Conservation (phyloP, 2,888 invertebrate species). For the Chaetogeoica ovagalla region DNA sequence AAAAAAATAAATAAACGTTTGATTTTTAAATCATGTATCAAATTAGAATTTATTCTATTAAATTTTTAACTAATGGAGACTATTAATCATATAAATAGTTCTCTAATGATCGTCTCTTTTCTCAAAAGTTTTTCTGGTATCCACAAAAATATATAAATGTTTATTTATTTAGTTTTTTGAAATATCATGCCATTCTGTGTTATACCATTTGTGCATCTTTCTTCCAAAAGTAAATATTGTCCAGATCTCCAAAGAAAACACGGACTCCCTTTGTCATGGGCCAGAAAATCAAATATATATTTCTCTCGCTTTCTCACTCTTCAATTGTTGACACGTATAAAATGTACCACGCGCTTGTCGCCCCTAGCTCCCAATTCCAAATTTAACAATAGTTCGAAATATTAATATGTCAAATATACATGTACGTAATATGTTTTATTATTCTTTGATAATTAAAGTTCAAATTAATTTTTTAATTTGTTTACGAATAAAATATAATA, state of each 20-base stretch:
- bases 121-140: background rate
- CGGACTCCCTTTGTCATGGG: constrained; percentile 4
- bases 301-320: background rate
- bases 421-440: constrained; percentile 8
- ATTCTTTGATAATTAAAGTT: background rate
- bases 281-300: constrained; percentile 18
- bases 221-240: constrained; percentile 41
- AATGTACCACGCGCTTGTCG: constrained; percentile 12
- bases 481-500: background rate
- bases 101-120: constrained; percentile 15
- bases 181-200: constrained; percentile 1
- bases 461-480: background rate
- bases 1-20: too few species aligned
- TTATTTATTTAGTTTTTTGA: constrained; percentile 14
- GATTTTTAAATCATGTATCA: background rate
- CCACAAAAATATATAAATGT: background rate
- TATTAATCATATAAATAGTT: constrained; percentile 4
- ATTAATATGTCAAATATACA: constrained; percentile 1
- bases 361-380: constrained; percentile 21
- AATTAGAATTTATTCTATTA: background rate
- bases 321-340: constrained; percentile 25
- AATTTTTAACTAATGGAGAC: background rate
- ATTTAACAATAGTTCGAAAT: constrained; percentile 38
- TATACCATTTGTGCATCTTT: constrained; percentile 3
- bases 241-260: constrained; percentile 29